A percentile compares a stretch with the other conserved stretches of the same genome.
These are phyloP conservation scores for Cheirogaleus medius DNA, from an alignment of 2,113 vertebrate species.

Conservation along the genomic window DNA sequence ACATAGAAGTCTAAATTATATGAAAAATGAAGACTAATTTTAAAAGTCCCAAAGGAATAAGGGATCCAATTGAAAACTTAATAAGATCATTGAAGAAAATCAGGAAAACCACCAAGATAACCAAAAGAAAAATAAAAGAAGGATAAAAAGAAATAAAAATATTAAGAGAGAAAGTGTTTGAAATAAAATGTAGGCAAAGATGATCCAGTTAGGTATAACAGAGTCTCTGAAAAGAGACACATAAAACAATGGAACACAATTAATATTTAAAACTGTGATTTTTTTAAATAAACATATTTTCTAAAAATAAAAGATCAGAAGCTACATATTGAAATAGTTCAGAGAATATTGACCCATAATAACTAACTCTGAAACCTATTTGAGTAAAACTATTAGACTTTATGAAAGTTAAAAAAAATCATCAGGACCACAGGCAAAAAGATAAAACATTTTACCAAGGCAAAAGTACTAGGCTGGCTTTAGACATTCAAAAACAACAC, in stretches of 20 bases:
- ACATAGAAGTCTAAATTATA: background rate
- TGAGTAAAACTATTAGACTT: background rate
- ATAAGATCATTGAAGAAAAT: background rate
- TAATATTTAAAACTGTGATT: background rate
- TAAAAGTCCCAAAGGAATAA: background rate
- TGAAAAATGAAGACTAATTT: conserved; percentile 7
- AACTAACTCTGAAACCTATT: background rate
- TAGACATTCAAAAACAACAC: background rate
- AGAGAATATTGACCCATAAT: background rate
- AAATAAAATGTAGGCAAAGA: background rate
- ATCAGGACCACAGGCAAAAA: background rate
- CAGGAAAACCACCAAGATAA: background rate
- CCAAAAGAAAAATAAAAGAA: background rate
- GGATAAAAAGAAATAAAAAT: background rate
- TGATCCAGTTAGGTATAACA: background rate
- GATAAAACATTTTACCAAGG: background rate
- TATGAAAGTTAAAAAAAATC: background rate
- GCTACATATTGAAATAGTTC: background rate
- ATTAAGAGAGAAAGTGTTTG: background rate
- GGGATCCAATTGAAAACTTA: background rate
- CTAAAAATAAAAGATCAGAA: background rate
- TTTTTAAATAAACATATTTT: background rate
- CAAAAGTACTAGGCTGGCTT: background rate
- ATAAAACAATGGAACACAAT: background rate
- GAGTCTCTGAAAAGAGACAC: background rate